phyloP scores from a whole-genome alignment of 2,113 vertebrate species.

The Crypturellus undulatus region DNA sequence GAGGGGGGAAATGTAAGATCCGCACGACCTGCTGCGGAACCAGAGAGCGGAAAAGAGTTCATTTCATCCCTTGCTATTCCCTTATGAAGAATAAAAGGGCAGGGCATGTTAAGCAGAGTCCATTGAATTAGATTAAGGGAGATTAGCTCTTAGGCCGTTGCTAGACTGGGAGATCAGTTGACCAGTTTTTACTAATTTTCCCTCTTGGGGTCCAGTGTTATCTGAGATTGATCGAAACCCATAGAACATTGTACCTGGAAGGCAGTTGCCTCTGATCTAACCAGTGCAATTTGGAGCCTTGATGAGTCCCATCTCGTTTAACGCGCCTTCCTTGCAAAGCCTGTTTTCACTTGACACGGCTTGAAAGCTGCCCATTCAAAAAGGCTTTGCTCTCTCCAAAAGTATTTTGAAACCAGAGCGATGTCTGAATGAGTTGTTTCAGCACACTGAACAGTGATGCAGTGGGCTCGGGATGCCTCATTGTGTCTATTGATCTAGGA shows the following conservation, averaged over 20 bases:
- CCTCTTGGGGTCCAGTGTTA: slow-evolving; percentile 44
- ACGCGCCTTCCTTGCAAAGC: slow-evolving; percentile 32
- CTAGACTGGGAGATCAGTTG: slow-evolving; percentile 23
- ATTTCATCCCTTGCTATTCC: slow-evolving; percentile 47
- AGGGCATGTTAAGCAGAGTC: slow-evolving; percentile 37
- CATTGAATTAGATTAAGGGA: slow-evolving; percentile 31
- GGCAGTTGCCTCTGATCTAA: slow-evolving; percentile 18
- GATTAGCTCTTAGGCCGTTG: background rate
- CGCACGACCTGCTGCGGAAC: background rate
- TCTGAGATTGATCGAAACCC: slow-evolving; percentile 51
- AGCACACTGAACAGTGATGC: background rate
- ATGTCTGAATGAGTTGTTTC: slow-evolving; percentile 19
- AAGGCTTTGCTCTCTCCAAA: slow-evolving; percentile 28
- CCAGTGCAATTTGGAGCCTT: slow-evolving; percentile 27
- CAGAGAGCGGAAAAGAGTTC: slow-evolving; percentile 25
- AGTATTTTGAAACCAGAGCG: background rate
- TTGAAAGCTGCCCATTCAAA: slow-evolving; percentile 59
- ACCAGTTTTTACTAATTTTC: slow-evolving; percentile 37
- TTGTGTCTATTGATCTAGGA: slow-evolving; percentile 44
- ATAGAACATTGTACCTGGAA: slow-evolving; percentile 38
- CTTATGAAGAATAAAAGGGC: slow-evolving; percentile 15
- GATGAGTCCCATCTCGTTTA: slow-evolving; percentile 33
- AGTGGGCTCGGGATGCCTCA: background rate
- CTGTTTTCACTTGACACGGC: slow-evolving; percentile 42
- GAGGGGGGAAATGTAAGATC: background rate